Evolutionary conservation across 2,888 invertebrate genomes (phyloP).

Genomic region (Mythimna loreyi): DNA sequence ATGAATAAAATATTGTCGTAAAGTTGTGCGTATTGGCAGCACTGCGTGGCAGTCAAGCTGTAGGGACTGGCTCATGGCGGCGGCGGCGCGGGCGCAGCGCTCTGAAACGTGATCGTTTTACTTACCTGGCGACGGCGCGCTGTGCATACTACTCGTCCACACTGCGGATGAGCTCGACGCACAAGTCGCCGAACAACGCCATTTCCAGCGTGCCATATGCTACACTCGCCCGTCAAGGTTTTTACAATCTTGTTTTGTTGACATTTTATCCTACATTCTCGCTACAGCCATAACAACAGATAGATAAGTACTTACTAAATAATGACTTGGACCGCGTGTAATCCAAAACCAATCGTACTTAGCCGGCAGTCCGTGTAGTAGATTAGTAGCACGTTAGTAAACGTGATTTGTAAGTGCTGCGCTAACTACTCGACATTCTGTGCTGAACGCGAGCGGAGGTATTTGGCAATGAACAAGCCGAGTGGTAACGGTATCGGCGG

Average conservation of each 20-base stretch:
- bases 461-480: slow-evolving; percentile 53
- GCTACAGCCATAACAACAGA: slow-evolving; percentile 22
- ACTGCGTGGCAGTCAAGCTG: slow-evolving; percentile 59
- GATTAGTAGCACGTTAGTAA: slow-evolving; percentile 32
- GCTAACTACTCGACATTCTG: slow-evolving; percentile 36
- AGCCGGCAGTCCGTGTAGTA: slow-evolving; percentile 22
- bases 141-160: slow-evolving; percentile 60
- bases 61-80: slow-evolving; percentile 37
- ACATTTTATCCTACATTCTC: slow-evolving; percentile 46
- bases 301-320: slow-evolving; percentile 10
- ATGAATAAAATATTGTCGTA: slow-evolving; percentile 6
- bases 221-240: slow-evolving; percentile 45
- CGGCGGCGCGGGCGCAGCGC: slow-evolving; percentile 67
- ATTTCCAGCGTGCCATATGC: slow-evolving; percentile 50
- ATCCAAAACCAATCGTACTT: slow-evolving; percentile 24
- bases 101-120: slow-evolving; percentile 79
- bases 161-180: slow-evolving; percentile 40
- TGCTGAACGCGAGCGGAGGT: slow-evolving; percentile 31
- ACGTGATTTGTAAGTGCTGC: slow-evolving; percentile 33
- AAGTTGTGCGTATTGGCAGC: slow-evolving; percentile 57
- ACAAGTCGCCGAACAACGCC: slow-evolving; percentile 40
- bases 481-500: slow-evolving; percentile 45
- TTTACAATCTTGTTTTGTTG: slow-evolving; percentile 47
- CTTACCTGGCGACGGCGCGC: slow-evolving; percentile 68
- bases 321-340: slow-evolving; percentile 15